These are phyloP conservation scores for Cryptotermes secundus DNA, from an alignment of 1,140 invertebrate genomes.

Conservation along the genomic window DNA sequence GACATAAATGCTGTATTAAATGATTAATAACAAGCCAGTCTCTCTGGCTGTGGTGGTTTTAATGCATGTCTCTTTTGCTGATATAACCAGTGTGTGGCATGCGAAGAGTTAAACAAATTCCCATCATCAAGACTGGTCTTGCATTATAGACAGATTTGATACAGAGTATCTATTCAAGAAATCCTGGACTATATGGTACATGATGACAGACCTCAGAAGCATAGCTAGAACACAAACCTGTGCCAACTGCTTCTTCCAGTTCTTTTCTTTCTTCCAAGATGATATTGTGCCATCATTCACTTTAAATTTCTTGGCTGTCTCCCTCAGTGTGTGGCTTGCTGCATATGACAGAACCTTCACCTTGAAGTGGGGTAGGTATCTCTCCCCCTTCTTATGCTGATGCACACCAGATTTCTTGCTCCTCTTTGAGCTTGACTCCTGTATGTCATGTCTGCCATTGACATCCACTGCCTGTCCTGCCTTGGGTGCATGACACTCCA, in stretches of 20 bases:
- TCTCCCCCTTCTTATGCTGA: conserved; percentile 35
- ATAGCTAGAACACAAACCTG: not conserved
- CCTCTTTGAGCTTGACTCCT: conserved; percentile 20
- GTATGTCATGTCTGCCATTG: not conserved
- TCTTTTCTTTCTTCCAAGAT: conserved; percentile 38
- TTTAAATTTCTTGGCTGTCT: conserved; percentile 39
- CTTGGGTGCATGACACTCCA: not conserved
- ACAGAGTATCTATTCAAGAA: too few relatives aligned
- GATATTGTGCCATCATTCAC: conserved; percentile 38
- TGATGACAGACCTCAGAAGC: too few relatives aligned
- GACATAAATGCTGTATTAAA: too few relatives aligned
- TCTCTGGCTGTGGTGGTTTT: too few relatives aligned
- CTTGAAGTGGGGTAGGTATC: conserved; percentile 41
- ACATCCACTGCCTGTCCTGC: too few relatives aligned
- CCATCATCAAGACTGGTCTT: too few relatives aligned
- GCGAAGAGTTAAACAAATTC: too few relatives aligned
- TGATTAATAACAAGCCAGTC: too few relatives aligned
- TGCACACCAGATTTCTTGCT: conserved; percentile 12
- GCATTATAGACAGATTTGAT: too few relatives aligned
- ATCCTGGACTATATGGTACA: too few relatives aligned
- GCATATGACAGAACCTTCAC: conserved; percentile 39
- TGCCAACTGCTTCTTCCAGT: conserved; percentile 1
- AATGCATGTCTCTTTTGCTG: too few relatives aligned
- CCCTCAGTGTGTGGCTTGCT: conserved; percentile 37
- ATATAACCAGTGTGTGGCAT: too few relatives aligned